Base-by-base conservation (phyloP, 2,113 vertebrate genomes). In the Equus quagga region DNA sequence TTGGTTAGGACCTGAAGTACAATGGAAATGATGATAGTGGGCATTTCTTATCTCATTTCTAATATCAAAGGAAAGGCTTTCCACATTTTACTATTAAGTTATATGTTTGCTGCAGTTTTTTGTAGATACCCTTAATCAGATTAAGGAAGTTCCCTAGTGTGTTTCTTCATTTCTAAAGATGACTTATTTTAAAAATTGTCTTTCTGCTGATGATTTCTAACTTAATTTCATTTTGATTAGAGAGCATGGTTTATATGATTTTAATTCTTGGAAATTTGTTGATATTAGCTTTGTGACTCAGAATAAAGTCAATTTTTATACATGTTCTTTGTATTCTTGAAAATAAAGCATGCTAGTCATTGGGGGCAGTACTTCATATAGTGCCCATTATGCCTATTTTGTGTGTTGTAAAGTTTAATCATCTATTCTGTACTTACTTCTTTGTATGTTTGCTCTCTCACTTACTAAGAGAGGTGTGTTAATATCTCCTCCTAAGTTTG, bases 161-260 rank as follows among this genome's bases (percentile, higher is more conserved):
- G 31, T 89, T 72, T 89, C 73, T 94, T 92, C 33, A 86, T 92
- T 92, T 96, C 24, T 92, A 79, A 79, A 69, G n/a, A 15, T 91
- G 0, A 2, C 56, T 96, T 84, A 80, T 78, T 91, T 93, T 58
- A 73, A 93, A 96, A 80, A 19, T 85, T 62, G 64, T 41, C 21
- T 17, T 79, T 91, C 73, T 88, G 46, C 56, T 80, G 73, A 67
- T 89, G 24, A 82, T 81, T 91, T 91, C 41, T 72, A 33, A 88
- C 19, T 91, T 86, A 82, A 69, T 83, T 76, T 82, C 10, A 72
- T 89, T 92, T 97, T 89, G 54, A 44, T 69, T 69, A 81, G 26
- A 69, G 49, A 56, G 26, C 24, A 36, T 18, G 56, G 24, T 84
- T 89, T 31, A 33, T 95, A 41, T 14, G 28, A 82, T 51, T 88